Base-by-base conservation (phyloP, 2,888 invertebrate species). In the Aleiodes testaceus region DNA sequence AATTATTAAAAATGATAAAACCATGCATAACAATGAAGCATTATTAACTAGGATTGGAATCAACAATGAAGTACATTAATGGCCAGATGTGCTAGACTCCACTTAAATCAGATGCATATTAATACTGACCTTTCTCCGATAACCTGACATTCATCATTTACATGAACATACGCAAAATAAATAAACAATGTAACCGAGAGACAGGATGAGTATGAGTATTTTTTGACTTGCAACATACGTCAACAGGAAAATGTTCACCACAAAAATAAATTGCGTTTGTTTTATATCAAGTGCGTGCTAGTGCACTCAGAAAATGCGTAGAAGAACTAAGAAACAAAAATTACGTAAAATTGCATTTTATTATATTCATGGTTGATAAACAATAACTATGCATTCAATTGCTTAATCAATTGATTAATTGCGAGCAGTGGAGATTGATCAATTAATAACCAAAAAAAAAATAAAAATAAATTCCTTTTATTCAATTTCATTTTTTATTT, bases 1-100 rank as follows among this genome's bases (percentile, higher is more conserved):
- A 26, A 26, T 26, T 5, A 26, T 26, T 3, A 26, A 26, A 73
- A 65, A 63, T 70, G 71, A 71, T 9, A 59, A 69, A 26, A 26
- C 26, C 49, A 30, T 16, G n/a, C 61, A n/a, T 30, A 42, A 65
- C 26, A 55, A 12, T n/a, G 44, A 64, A 11, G 26, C 55, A 16
- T 52, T 44, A 53, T 44, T 59, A 49, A n/a, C 5, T 22, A 11
- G 20, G 45, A 55, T 22, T 45, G 26, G 3, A 53, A 47, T 55
- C 14, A 14, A 14, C 26, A 55, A 30, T 55, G 22, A 12, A 22
- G 3, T 55, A 16, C 36, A 16, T 26, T 4, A 6, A 52, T 12
- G 11, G 26, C 26, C n/a, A 30, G 12, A 12, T 22, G 26, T 26
- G 12, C 4, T 14, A 47, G 30, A 55, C 55, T 55, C 30, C 22